Conservation (phyloP, 2,113 vertebrate genomes). For the Drymodes brunneopygia region DNA sequence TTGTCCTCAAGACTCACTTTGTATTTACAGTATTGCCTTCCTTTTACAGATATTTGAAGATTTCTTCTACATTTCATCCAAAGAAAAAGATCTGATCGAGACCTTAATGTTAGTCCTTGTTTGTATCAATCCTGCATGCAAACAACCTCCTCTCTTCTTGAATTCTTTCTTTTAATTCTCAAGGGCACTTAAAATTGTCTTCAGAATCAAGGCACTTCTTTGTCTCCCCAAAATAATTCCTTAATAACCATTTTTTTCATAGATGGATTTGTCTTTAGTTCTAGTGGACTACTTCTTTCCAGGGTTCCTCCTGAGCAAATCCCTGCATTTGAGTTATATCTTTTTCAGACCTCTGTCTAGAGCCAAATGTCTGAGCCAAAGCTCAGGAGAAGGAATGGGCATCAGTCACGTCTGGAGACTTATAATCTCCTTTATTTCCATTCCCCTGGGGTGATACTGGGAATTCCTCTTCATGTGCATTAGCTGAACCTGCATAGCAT, state of each 20-base stretch:
- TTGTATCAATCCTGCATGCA: not conserved
- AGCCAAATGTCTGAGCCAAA: not conserved
- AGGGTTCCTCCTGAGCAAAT: not conserved
- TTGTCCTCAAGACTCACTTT: not conserved
- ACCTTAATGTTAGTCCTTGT: not conserved
- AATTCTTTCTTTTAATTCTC: not conserved
- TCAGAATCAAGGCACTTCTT: not conserved
- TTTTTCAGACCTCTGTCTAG: not conserved
- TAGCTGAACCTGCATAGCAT: not conserved
- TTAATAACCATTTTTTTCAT: not conserved
- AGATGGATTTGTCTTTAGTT: not conserved
- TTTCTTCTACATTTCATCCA: not conserved
- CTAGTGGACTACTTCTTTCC: not conserved
- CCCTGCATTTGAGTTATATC: not conserved
- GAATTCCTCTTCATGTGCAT: not conserved
- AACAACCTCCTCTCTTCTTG: not conserved
- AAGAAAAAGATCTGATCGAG: not conserved
- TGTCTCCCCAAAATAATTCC: not conserved
- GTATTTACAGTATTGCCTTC: not conserved
- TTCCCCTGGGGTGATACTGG: not conserved
- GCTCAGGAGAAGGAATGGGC: not conserved
- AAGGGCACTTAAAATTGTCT: not conserved
- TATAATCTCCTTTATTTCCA: not conserved
- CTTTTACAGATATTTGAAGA: not conserved
- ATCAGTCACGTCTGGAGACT: rapidly evolving